Base-by-base conservation (phyloP, 2,888 invertebrate genomes). In the Aporophyla lueneburgensis region DNA sequence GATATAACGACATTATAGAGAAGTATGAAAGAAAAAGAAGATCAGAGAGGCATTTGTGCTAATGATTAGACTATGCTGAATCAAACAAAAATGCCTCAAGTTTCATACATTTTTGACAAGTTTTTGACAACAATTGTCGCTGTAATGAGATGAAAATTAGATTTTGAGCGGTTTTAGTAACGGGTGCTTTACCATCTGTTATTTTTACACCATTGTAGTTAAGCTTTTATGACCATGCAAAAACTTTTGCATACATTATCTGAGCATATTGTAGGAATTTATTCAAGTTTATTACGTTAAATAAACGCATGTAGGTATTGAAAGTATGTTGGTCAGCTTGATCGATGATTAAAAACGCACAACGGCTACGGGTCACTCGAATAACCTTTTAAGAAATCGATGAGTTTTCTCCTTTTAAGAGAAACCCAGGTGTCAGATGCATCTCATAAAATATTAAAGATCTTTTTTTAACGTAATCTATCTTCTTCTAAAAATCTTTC, bases 361-460 rank as follows among this genome's bases (percentile, higher is more conserved):
- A 66, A 49, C 33, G 33, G 33, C 27, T 43, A 0, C 27, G 5
- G 43, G 59, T 27, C 53, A 61, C 46, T 53, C 33, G 56, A 43
- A 53, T 53, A 46, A 61, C 43, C 49, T 82, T 78, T 81, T 43
- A 61, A 40, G 49, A 81, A 51, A 51, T 63, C 27, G 49, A 82
- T 43, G 43, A 51, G 27, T 66, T 75, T 56, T 66, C 49, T 61
- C 82, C 76, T n/a, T 61, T 76, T 82, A 76, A 54, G 24, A 66
- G 43, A 76, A 66, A 43, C 54, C 24, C 54, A 49, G n/a, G 59
- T 65, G 40, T 3, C 65, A 49, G 14, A 54, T 58, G 24, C 7
- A 51, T 21, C 61, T 46, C 24, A 61, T 24, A 1, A 3, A 27
- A 7, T 5, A 9, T 49, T 40, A 54, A 78, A 74, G 74, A 56